These are phyloP conservation scores for Stylophora pistillata DNA, from an alignment of 64 coral and sea anemone genomes.

Conservation along the genomic window DNA sequence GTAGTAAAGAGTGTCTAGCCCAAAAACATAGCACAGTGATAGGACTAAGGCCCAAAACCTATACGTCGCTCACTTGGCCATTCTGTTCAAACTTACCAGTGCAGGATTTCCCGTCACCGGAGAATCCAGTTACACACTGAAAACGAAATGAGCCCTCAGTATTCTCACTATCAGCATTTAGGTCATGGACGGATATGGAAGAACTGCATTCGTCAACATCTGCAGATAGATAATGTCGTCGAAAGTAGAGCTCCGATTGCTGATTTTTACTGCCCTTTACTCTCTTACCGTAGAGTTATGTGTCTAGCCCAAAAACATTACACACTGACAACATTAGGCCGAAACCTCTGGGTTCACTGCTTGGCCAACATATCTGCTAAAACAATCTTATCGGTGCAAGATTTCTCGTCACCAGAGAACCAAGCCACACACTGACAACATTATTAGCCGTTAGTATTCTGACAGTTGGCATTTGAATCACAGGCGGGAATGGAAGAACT, in stretches of 20 bases:
- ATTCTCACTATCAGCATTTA: background rate
- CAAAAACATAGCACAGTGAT: no score
- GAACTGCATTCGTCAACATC: background rate
- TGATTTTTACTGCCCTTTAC: background rate
- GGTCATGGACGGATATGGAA: background rate
- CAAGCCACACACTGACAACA: background rate
- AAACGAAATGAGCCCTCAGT: background rate
- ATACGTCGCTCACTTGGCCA: no score
- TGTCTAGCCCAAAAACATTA: no score
- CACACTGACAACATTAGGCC: no score
- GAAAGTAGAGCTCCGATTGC: background rate
- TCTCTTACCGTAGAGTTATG: background rate
- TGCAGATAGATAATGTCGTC: background rate
- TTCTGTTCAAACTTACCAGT: no score
- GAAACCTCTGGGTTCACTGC: no score
- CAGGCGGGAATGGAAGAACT: no score
- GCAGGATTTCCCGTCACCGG: no score
- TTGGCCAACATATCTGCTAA: no score
- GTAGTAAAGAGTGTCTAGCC: no score
- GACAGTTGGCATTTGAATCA: background rate
- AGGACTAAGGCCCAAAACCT: no score
- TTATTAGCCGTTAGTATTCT: background rate
- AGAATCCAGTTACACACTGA: background rate
- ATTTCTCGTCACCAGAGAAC: background rate
- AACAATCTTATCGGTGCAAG: background rate